Evolutionary conservation across 2,888 invertebrate species (phyloP), one percentile per base, ranked within the genome.

Genomic region (Chalcis sispes): DNA sequence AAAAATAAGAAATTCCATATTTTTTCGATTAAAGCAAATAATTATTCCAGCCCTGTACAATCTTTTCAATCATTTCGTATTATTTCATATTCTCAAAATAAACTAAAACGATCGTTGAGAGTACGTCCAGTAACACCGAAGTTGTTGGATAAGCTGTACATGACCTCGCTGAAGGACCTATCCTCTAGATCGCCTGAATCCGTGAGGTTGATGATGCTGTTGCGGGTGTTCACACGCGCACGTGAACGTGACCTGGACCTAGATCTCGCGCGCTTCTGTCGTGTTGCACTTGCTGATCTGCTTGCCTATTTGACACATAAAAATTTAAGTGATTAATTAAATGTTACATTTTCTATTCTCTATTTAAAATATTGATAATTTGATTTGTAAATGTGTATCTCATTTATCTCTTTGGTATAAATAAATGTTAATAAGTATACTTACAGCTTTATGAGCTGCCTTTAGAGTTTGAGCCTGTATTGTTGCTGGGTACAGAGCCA

Each of bases 61-160:
- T 69, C 8, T 42, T 42, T 42, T 42, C 42, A 13, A n/a, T n/a
- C n/a, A n/a, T n/a, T n/a, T n/a, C n/a, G n/a, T n/a, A 27, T 23
- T 59, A 27, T 18, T 8, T 32, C 36, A 8, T 65, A 15, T 20
- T 8, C 42, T 25, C 69, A 70, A n/a, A 72, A 65, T 5, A 83
- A 84, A 70, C 87, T 88, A 80, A 89, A 89, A 81, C 88, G 83
- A 79, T 89, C 88, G 66, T 88, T 88, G 27, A 89, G 87, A 5
- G 88, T 88, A 77, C 87, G 83, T 23, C 85, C 84, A 1, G 88
- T 89, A 20, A 88, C 84, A 15, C 88, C 88, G 5, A 87, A 82
- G 50, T 85, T 84, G 40, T 84, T 83, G 1, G 86, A 83, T 18
- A 88, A 72, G 70, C 88, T 88, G 80, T 87, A 88, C 86, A 88